Evolutionary conservation across 2,888 invertebrate species (phyloP).

Genomic region (Danaus chrysippus): DNA sequence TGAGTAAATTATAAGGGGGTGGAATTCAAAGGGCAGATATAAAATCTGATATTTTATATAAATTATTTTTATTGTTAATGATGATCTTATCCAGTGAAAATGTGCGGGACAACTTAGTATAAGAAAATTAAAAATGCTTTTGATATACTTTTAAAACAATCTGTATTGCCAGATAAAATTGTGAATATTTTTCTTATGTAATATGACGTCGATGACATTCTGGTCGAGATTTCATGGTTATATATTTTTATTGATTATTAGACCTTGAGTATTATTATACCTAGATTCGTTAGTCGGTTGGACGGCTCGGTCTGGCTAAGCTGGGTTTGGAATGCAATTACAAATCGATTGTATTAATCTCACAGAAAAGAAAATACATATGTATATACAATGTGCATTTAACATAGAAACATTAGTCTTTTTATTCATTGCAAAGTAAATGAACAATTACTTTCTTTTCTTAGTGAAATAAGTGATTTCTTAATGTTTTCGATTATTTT

Average conservation of each 20-base stretch:
- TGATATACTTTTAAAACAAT: conserved; percentile 70
- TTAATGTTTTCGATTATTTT: conserved; percentile 55
- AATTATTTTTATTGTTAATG: conserved; percentile 71
- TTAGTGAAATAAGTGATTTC: conserved; percentile 68
- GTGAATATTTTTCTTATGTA: conserved; percentile 77
- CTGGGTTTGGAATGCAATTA: conserved; percentile 49
- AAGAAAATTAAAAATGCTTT: conserved; percentile 71
- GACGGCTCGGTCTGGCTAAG: conserved; percentile 37
- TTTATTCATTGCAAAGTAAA: conserved; percentile 60
- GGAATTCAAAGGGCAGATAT: conserved; percentile 54
- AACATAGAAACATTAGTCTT: conserved; percentile 66
- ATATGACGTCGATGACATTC: conserved; percentile 74
- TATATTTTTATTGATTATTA: conserved; percentile 67
- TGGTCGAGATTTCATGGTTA: conserved; percentile 72
- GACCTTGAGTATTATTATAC: conserved; percentile 72
- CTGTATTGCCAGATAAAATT: conserved; percentile 80
- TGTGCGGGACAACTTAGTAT: conserved; percentile 70
- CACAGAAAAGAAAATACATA: conserved; percentile 54
- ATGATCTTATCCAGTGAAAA: conserved; percentile 70
- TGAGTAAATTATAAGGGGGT: conserved; percentile 70
- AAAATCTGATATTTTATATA: conserved; percentile 71
- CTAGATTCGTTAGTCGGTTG: conserved; percentile 60
- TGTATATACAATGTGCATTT: conserved; percentile 73
- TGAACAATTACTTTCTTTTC: conserved; percentile 65
- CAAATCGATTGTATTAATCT: conserved; percentile 56